Evolutionary conservation across 2,888 invertebrate species (phyloP), one percentile per base, ranked within the genome.

Genomic region (Lagria hirta): DNA sequence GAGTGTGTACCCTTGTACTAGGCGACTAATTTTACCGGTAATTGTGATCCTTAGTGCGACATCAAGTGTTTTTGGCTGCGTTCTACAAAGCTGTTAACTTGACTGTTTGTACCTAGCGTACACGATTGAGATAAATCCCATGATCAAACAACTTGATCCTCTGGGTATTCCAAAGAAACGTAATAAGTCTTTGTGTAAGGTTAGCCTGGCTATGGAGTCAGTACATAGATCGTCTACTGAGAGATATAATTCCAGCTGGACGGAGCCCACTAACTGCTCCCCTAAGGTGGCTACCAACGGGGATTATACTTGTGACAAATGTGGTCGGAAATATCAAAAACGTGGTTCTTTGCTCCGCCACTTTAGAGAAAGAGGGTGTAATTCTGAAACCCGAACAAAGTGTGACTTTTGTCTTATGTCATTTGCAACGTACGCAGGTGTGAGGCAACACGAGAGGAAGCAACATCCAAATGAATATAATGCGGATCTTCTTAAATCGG

Each of bases 401-500:
- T 46, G 46, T 28, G n/a, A 7, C 1, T 41, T 27, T 16, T 42
- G 46, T 35, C 16, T 13, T 5, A 1, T 7, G 1, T n/a, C 16
- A 2, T 29, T 46, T 14, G 16, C 16, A 1, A 17, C 20, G 12
- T 46, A 27, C 13, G 10, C 26, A 6, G 33, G 40, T 1, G 29
- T 22, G 1, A 10, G 46, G n/a, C 40, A 30, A n/a, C 45, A 41
- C 16, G 40, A 45, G 11, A 17, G 45, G 1, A 4, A 6, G 2
- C 18, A 15, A 4, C 45, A 45, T 8, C 14, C 17, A 1, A 6
- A 10, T 3, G 8, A 22, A 12, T 45, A 41, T 10, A n/a, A n/a
- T n/a, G n/a, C n/a, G n/a, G n/a, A n/a, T n/a, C n/a, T n/a, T n/a
- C n/a, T n/a, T n/a, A n/a, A n/a, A n/a, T n/a, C n/a, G n/a, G n/a